Conservation (phyloP, 2,888 invertebrate species). For the Tenthredo amoena region DNA sequence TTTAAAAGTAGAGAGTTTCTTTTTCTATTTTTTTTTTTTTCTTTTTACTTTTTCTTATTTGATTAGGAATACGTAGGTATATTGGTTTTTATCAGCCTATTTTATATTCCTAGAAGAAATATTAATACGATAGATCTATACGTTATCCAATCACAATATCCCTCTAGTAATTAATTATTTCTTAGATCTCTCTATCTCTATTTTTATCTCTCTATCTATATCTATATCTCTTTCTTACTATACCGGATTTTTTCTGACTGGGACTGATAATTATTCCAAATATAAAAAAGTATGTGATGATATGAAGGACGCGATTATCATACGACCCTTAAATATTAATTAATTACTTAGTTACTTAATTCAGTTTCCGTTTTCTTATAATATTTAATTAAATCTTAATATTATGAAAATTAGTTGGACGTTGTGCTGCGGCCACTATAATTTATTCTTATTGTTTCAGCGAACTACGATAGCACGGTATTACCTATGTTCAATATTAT, state of each 20-base stretch:
- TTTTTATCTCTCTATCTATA: background rate
- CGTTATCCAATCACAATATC: conserved; percentile 16
- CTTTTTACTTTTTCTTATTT: background rate
- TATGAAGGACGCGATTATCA: background rate
- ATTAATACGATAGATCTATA: background rate
- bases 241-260: conserved; percentile 78
- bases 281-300: background rate
- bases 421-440: conserved; percentile 70
- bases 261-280: background rate
- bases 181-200: background rate
- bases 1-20: conserved; percentile 10
- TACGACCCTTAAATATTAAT: background rate
- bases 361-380: background rate
- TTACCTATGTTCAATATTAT: conserved; percentile 75
- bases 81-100: background rate
- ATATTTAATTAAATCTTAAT: background rate
- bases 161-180: background rate
- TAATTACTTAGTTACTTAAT: background rate
- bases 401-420: conserved; percentile 4
- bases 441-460: conserved; percentile 76
- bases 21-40: background rate
- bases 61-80: background rate
- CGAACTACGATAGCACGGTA: conserved; percentile 75
- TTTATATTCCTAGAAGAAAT: background rate
- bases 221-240: background rate